Percentiles rank a stretch among this genome's conserved stretches.
Evolutionary conservation across 1,140 invertebrate species (phyloP).

Genomic region (Heliconius melpomene): DNA sequence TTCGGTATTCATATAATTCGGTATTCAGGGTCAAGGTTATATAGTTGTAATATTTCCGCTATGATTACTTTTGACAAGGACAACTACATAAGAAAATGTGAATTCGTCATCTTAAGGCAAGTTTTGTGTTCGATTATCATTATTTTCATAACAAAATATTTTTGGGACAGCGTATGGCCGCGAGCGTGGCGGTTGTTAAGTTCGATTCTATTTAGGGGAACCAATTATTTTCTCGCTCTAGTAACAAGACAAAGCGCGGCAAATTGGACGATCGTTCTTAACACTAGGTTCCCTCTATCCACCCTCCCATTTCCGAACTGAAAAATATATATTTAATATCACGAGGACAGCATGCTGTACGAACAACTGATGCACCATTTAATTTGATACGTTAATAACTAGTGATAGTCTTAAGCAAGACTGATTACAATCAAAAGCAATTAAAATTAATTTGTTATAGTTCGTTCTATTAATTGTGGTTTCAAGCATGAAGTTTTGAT

Average conservation of each 20-base stretch:
- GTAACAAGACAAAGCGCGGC: no score
- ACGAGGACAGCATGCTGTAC: neutral
- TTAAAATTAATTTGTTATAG: conserved; percentile 10
- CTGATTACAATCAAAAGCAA: neutral
- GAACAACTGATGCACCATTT: neutral
- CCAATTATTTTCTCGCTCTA: no score
- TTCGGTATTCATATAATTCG: no score
- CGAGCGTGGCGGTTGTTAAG: no score
- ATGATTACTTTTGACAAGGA: neutral
- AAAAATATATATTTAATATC: neutral
- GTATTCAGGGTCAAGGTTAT: neutral
- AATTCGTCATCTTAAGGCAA: neutral
- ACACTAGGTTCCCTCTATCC: no score
- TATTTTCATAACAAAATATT: no score
- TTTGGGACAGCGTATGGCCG: no score
- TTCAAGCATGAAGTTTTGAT: neutral
- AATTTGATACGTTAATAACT: conserved; percentile 9
- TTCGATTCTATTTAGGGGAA: no score
- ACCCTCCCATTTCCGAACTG: no score
- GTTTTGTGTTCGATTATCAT: neutral
- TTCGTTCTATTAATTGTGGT: neutral
- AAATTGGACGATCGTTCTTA: no score
- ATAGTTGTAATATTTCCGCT: neutral
- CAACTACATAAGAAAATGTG: neutral
- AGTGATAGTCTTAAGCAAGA: neutral